Conservation (phyloP, 2,113 vertebrate species). For the Planiliza haematocheilus region DNA sequence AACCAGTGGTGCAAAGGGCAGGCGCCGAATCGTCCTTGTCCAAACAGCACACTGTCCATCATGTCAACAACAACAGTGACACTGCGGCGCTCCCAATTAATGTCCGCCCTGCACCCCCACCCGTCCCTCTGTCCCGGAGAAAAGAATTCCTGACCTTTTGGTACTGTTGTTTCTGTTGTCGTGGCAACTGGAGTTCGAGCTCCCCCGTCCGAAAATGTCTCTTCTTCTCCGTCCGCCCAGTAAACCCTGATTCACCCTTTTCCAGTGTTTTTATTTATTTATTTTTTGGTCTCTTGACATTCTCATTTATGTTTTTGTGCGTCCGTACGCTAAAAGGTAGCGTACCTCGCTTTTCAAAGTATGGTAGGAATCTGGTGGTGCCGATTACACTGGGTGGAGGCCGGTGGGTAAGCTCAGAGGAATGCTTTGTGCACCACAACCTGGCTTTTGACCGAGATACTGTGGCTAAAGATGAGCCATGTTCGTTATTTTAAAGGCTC, state of each 20-base stretch:
- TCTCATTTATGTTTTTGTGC: neutral
- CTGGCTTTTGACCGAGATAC: conserved; percentile 17
- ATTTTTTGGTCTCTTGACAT: neutral
- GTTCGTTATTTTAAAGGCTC: too few relatives aligned
- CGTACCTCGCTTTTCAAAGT: neutral
- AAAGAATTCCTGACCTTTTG: conserved; percentile 72
- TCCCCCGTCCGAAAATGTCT: neutral
- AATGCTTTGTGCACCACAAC: conserved; percentile 46
- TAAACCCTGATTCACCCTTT: neutral
- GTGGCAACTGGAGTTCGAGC: conserved; percentile 17
- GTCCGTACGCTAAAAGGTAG: conserved; percentile 1
- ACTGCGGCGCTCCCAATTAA: conserved; percentile 27
- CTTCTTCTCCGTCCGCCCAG: neutral
- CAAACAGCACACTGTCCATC: conserved; percentile 40
- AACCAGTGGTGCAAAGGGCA: conserved; percentile 9
- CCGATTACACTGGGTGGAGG: conserved; percentile 21
- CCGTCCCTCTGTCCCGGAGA: conserved; percentile 48
- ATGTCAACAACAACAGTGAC: conserved; percentile 40
- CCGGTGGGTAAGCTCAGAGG: conserved; percentile 28
- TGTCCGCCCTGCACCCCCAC: conserved; percentile 4
- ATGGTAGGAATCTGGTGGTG: conserved; percentile 42
- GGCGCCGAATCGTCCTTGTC: conserved; percentile 8
- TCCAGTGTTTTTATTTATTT: too few relatives aligned
- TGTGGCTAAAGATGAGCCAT: neutral
- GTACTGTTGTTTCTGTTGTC: conserved; percentile 64